Evolutionary conservation across 2,888 invertebrate species (phyloP).

Genomic region (Pristionchus fissidentatus): DNA sequence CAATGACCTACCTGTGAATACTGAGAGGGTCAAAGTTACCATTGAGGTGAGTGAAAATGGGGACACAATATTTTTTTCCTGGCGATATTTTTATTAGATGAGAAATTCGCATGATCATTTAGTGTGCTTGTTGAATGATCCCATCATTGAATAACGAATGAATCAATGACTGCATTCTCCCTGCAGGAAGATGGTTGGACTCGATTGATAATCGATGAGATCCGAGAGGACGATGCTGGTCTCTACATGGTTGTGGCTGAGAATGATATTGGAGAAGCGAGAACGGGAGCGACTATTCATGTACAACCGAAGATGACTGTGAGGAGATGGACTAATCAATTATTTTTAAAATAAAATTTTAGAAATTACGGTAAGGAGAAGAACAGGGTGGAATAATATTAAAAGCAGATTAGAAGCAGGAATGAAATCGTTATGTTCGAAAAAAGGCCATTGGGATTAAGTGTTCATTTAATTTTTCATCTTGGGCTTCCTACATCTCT

Average conservation of each 20-base stretch:
- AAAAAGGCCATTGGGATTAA: no score
- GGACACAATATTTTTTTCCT: neutral
- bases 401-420: no score
- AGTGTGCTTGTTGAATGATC: neutral
- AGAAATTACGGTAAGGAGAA: neutral
- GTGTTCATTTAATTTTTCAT: no score
- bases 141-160: neutral
- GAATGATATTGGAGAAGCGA: slow-evolving; percentile 92
- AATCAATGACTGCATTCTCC: neutral
- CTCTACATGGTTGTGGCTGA: slow-evolving; percentile 87
- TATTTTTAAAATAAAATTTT: slow-evolving; percentile 1
- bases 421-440: no score
- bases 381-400: neutral
- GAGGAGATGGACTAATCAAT: neutral
- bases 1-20: slow-evolving; percentile 65
- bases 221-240: slow-evolving; percentile 79
- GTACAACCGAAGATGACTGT: slow-evolving; percentile 75
- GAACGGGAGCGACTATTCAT: slow-evolving; percentile 86
- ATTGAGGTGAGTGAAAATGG: slow-evolving; percentile 44
- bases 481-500: neutral
- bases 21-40: slow-evolving; percentile 56
- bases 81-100: neutral
- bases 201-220: slow-evolving; percentile 61
- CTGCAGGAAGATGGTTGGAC: slow-evolving; percentile 74
- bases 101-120: neutral